A percentile compares a stretch with the other conserved stretches of the same genome.
Conservation (phyloP, 2,797 vertebrate species). For the Mallotus villosus region DNA sequence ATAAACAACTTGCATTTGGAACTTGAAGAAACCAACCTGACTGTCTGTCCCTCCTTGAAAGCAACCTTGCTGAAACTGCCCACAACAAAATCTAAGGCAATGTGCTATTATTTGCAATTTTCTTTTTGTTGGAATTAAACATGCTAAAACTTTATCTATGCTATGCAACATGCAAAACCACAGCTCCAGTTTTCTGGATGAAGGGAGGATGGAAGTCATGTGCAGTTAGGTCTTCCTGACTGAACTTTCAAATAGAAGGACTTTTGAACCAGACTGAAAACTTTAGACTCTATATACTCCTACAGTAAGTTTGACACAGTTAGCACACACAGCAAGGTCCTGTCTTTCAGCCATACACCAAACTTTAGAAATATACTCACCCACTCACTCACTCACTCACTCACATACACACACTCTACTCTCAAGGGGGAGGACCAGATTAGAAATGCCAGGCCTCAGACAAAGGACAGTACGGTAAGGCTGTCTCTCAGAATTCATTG, state of each 20-base stretch:
- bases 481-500: constrained; percentile 68
- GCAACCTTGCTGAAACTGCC: too few species aligned
- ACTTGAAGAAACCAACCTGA: too few species aligned
- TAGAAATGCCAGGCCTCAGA: constrained; percentile 51
- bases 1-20: too few species aligned
- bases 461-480: constrained; percentile 58
- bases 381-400: constrained; percentile 1
- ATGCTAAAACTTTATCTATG: constrained; percentile 14
- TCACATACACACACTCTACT: constrained; percentile 40
- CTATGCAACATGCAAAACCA: constrained; percentile 10
- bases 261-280: neutral
- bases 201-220: neutral
- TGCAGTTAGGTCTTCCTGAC: neutral
- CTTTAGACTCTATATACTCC: neutral
- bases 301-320: too few species aligned
- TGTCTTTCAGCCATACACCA: neutral
- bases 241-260: neutral
- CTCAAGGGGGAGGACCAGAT: constrained; percentile 63
- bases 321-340: too few species aligned
- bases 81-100: constrained; percentile 19
- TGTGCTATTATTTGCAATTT: constrained; percentile 14
- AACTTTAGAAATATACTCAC: neutral
- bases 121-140: constrained; percentile 17
- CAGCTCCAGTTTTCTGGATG: too few species aligned
- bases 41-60: too few species aligned